A percentile compares a stretch with the other conserved stretches of the same genome.
Conservation (phyloP, 2,888 invertebrate genomes). For the Phengaris arion region DNA sequence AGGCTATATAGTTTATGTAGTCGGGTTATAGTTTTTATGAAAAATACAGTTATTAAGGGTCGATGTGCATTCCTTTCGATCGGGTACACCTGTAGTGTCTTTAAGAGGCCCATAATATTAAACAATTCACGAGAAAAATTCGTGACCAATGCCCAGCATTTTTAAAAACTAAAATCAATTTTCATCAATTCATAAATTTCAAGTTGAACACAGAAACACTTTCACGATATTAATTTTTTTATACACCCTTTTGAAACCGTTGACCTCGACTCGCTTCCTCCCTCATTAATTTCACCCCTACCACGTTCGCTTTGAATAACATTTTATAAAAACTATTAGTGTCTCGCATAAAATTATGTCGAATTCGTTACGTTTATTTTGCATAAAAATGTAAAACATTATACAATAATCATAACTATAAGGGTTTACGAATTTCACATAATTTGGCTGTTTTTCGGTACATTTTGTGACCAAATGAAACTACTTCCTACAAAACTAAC, state of each 20-base stretch:
- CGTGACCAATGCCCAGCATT: not conserved
- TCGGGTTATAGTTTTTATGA: too few relatives aligned
- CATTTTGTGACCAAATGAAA: too few relatives aligned
- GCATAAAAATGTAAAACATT: not conserved
- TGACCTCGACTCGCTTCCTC: conserved; percentile 3
- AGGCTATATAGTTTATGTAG: too few relatives aligned
- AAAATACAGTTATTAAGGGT: too few relatives aligned
- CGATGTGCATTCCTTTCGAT: too few relatives aligned
- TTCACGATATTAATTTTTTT: conserved; percentile 22
- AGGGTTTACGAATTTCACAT: too few relatives aligned
- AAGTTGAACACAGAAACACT: conserved; percentile 22
- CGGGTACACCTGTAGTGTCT: too few relatives aligned
- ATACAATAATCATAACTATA: too few relatives aligned
- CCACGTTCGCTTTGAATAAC: conserved; percentile 14
- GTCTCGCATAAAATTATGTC: conserved; percentile 17
- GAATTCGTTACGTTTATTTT: not conserved
- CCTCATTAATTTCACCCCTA: conserved; percentile 24
- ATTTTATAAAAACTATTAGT: conserved; percentile 24
- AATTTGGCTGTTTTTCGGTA: too few relatives aligned
- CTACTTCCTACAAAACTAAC: too few relatives aligned
- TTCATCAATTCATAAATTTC: conserved; percentile 16
- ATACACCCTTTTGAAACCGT: conserved; percentile 23
- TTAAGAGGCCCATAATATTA: not conserved
- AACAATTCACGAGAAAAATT: not conserved
- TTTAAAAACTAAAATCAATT: conserved; percentile 22